Conservation (phyloP, 2,888 invertebrate species). For the Tanytarsus gracilentus region DNA sequence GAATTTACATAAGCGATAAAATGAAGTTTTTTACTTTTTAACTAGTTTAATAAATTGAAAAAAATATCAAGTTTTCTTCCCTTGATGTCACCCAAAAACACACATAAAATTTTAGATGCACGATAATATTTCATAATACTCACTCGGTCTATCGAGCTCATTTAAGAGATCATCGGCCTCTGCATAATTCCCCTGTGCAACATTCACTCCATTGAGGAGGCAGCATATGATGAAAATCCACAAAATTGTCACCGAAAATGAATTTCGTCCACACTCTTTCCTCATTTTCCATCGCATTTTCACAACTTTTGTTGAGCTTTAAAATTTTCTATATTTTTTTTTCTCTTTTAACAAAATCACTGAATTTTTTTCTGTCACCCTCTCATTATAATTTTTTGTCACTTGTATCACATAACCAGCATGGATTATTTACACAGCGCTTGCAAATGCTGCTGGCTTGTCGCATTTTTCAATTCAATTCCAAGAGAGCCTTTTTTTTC, state of each 20-base stretch:
- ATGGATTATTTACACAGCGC: neutral
- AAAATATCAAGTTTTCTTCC: too few species aligned
- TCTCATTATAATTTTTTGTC: neutral
- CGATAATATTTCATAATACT: constrained; percentile 32
- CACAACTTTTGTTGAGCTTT: constrained; percentile 24
- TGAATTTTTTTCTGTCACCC: neutral
- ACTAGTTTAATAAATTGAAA: too few species aligned
- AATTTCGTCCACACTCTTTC: constrained; percentile 18
- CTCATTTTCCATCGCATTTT: constrained; percentile 23
- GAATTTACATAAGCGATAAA: too few species aligned
- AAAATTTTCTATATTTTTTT: neutral
- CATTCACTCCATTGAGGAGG: constrained; percentile 32
- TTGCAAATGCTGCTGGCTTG: neutral
- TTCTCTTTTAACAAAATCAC: neutral
- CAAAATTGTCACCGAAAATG: neutral
- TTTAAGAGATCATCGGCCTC: constrained; percentile 44
- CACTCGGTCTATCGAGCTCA: constrained; percentile 43
- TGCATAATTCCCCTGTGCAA: constrained; percentile 37
- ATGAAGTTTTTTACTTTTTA: too few species aligned
- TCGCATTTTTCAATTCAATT: neutral
- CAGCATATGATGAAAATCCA: constrained; percentile 11
- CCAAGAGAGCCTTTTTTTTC: constrained; percentile 3
- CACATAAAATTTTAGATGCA: neutral
- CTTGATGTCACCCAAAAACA: too few species aligned
- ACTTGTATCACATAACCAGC: neutral